Evolutionary conservation across 64 coral and sea anemone species (phyloP).

Genomic region (Montipora efflorescens): DNA sequence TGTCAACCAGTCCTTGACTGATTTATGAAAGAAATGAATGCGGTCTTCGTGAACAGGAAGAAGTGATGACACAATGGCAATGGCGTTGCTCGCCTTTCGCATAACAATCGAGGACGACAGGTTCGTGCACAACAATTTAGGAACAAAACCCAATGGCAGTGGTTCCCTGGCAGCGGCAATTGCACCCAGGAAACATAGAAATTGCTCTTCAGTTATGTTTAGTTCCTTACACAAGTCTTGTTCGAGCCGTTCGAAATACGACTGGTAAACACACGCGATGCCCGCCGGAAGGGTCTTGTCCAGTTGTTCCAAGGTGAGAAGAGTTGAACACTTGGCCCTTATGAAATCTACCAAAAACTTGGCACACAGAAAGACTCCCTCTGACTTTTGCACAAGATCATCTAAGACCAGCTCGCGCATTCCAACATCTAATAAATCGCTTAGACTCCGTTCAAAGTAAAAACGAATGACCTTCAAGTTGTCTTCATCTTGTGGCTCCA

Average conservation of each 20-base stretch:
- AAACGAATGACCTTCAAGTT: constrained; percentile 2
- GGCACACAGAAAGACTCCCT: not conserved
- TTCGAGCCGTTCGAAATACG: not conserved
- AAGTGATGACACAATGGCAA: not conserved
- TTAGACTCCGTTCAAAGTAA: not conserved
- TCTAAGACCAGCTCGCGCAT: not conserved
- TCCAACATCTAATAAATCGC: not conserved
- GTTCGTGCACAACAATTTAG: not conserved
- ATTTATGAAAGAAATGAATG: constrained; percentile 27
- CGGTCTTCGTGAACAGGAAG: constrained; percentile 16
- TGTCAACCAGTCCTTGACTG: constrained; percentile 23
- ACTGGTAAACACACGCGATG: not conserved
- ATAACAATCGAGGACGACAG: not conserved
- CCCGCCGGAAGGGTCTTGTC: not conserved
- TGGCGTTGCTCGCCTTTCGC: not conserved
- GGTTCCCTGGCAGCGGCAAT: not conserved
- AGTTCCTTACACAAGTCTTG: not conserved
- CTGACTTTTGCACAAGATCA: constrained; percentile 12
- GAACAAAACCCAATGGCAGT: not conserved
- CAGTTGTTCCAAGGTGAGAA: not conserved
- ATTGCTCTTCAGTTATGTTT: not conserved
- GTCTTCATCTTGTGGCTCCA: constrained; percentile 19
- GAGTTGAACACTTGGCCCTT: not conserved
- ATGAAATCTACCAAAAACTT: not conserved
- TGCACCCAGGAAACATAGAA: not conserved